Conservation (phyloP, 2,113 vertebrate genomes). For the Daubentonia madagascariensis region DNA sequence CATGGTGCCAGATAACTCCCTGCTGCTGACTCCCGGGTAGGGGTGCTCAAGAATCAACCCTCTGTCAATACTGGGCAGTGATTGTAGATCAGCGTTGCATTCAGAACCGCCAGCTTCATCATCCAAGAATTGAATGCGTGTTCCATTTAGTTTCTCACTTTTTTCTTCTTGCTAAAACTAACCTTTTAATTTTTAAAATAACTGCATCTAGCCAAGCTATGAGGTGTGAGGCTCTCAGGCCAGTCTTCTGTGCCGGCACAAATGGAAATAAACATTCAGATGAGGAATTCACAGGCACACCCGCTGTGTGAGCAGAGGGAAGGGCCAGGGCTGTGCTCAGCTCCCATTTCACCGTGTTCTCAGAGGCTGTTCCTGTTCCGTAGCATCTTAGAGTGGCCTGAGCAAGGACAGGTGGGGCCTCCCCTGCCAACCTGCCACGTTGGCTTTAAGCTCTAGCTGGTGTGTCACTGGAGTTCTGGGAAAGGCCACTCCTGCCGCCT, state of each 20-base stretch:
- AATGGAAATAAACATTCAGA: neutral
- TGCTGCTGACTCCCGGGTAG: accelerated
- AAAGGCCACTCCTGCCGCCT: neutral
- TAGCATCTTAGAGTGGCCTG: accelerated
- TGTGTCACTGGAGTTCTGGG: neutral
- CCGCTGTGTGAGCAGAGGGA: accelerated
- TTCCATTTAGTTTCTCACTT: neutral
- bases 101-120: accelerated
- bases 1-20: accelerated
- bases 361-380: neutral
- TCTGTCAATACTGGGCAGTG: accelerated
- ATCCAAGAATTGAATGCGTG: accelerated
- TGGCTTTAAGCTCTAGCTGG: neutral
- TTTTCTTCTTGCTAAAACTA: neutral
- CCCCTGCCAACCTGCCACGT: accelerated
- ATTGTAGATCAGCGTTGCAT: too few species aligned
- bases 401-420: neutral
- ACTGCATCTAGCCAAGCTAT: accelerated
- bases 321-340: accelerated
- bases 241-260: too few species aligned
- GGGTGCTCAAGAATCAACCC: accelerated
- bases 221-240: accelerated
- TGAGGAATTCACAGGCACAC: accelerated
- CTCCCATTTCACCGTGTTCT: neutral
- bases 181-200: neutral